Evolutionary conservation across 2,888 invertebrate genomes (phyloP).

Genomic region (Toxonevra muliebris): DNA sequence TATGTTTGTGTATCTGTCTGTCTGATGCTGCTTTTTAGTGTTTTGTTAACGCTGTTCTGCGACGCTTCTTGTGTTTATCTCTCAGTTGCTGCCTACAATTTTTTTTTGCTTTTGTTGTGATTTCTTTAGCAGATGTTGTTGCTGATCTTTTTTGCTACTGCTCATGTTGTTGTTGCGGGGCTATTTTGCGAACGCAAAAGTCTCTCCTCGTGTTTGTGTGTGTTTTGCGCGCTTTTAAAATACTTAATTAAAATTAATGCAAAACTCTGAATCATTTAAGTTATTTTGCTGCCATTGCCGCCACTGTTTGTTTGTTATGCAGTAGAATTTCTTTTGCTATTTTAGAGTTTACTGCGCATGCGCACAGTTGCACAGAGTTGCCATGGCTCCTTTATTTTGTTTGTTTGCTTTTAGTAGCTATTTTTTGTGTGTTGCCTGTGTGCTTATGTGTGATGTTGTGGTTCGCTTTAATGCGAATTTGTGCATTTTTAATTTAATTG

Average conservation of each 20-base stretch:
- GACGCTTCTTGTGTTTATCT: no score
- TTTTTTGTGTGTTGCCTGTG: no score
- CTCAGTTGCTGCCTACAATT: constrained; percentile 5
- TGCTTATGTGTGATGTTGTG: background rate
- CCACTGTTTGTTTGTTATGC: background rate
- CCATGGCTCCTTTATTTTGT: background rate
- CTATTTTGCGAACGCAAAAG: background rate
- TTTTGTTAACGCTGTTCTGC: no score
- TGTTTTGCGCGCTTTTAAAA: constrained; percentile 16
- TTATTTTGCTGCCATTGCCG: constrained; percentile 24
- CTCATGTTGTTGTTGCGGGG: no score
- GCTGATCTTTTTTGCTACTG: background rate
- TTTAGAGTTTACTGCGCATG: background rate
- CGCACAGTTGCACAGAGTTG: no score
- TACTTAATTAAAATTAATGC: constrained; percentile 49
- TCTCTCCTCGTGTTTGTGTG: constrained; percentile 5
- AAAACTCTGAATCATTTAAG: constrained; percentile 46
- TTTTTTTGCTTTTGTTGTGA: constrained; percentile 20
- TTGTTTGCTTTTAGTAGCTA: background rate
- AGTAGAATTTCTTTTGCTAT: background rate
- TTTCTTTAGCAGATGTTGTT: constrained; percentile 36
- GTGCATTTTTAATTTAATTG: no score
- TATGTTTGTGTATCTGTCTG: no score
- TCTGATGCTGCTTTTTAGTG: no score
- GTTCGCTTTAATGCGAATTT: no score